Evolutionary conservation across 1,140 invertebrate species (phyloP), one percentile per base, ranked within the genome.

Genomic region (Episyrphus balteatus): DNA sequence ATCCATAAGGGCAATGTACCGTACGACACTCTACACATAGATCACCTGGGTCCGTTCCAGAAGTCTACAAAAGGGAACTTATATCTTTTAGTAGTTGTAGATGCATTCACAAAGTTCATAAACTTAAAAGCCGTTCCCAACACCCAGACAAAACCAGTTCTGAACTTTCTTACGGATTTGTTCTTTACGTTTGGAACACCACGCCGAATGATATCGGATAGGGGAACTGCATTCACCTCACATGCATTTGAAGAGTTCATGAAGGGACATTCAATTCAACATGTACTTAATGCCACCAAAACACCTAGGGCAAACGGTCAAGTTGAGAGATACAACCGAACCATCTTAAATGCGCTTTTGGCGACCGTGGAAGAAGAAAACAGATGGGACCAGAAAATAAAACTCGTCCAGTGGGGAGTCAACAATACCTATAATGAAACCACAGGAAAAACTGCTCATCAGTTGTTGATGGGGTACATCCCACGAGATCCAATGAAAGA

Each of bases 71-170:
- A 51, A 18, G 53, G 47, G n/a, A 61, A 62, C 37, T 52, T 49
- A 39, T 52, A 57, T 43, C 46, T 62, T 7, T 19, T 66, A 6
- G 53, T 57, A 10, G 44, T 60, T 7, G 48, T 59, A 0, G 58
- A 64, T 33, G 46, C 48, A 1, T 64, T 64, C 21, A 59, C 57
- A 2, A 57, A 62, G 51, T 56, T 48, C 46, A 48, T 43, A 41
- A 44, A 21, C 42, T n/a, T 62, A 2, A 46, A 54, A 45, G 30
- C 55, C 7, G 52, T 59, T 7, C 37, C n/a, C n/a, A n/a, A n/a
- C n/a, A n/a, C n/a, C n/a, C n/a, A n/a, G n/a, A n/a, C n/a, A n/a
- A n/a, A n/a, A 46, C 47, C 49, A 42, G 38, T 51, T 17, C 15
- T 59, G 33, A 37, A 40, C 42, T 2, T 48, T 11, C 18, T 51